Evolutionary conservation across 2,888 invertebrate species (phyloP).

Genomic region (Podabrus alpinus): DNA sequence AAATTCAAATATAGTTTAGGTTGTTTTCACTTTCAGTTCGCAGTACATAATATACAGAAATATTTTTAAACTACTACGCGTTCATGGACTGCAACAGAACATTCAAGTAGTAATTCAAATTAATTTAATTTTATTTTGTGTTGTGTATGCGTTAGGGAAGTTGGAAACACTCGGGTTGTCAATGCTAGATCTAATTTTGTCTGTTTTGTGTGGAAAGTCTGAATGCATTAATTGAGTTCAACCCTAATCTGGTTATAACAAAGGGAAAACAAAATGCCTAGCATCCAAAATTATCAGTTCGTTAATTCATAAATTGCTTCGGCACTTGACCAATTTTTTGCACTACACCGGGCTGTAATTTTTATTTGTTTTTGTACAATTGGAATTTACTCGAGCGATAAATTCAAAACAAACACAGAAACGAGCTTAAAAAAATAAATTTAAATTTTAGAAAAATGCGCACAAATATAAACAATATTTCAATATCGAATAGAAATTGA

Average conservation of each 20-base stretch:
- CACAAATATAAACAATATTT: background rate
- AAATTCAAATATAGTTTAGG: background rate
- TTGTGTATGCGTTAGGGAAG: background rate
- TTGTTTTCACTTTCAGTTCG: background rate
- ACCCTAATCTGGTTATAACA: conserved; percentile 10
- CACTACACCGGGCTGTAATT: background rate
- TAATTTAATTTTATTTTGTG: background rate
- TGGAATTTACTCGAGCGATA: background rate
- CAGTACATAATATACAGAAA: too few species aligned
- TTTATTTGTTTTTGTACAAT: background rate
- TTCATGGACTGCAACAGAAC: background rate
- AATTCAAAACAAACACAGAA: background rate
- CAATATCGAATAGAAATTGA: background rate
- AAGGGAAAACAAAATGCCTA: background rate
- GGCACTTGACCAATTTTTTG: background rate
- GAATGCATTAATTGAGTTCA: conserved; percentile 14
- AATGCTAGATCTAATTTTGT: conserved; percentile 9
- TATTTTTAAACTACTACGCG: background rate
- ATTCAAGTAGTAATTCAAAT: background rate
- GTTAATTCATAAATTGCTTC: background rate
- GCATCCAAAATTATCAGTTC: background rate
- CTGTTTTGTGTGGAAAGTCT: conserved; percentile 11
- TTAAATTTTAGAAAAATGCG: background rate
- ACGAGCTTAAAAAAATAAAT: background rate
- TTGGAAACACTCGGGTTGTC: background rate